A percentile compares a stretch with the other conserved stretches of the same genome.
Conservation (phyloP, 2,888 invertebrate species). For the Pristionchus japonicus region DNA sequence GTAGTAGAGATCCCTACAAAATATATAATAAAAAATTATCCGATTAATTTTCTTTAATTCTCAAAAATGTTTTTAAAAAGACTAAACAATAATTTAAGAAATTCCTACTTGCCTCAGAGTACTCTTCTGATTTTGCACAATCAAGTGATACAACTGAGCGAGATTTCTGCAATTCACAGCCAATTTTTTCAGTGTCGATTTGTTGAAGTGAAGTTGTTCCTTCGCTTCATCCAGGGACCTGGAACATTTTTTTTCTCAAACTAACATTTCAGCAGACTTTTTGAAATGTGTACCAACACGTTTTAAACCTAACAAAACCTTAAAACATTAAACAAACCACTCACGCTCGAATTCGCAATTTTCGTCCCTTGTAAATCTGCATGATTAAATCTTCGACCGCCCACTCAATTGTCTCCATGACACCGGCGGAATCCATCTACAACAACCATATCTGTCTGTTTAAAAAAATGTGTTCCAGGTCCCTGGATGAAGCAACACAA, state of each 20-base stretch:
- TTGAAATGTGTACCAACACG: background rate
- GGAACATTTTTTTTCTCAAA: background rate
- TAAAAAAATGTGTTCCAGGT: too few species aligned
- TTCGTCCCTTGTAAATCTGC: background rate
- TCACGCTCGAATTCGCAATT: background rate
- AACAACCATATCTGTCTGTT: too few species aligned
- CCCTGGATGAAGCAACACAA: too few species aligned
- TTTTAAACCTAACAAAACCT: background rate
- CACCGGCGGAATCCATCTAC: too few species aligned
- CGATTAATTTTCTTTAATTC: too few species aligned
- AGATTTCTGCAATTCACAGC: slow-evolving; percentile 54
- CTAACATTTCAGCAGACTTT: too few species aligned
- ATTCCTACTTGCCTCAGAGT: slow-evolving; percentile 17
- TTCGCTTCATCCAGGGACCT: slow-evolving; percentile 49
- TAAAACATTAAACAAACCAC: too few species aligned
- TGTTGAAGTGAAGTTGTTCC: slow-evolving; percentile 41
- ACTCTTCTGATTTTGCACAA: slow-evolving; percentile 41
- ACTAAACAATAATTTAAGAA: too few species aligned
- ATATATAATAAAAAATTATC: too few species aligned
- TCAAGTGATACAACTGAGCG: slow-evolving; percentile 55
- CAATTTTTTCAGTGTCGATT: slow-evolving; percentile 47
- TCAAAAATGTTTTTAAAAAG: too few species aligned
- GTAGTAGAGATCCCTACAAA: slow-evolving; percentile 66
- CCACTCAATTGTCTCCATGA: slow-evolving; percentile 18
- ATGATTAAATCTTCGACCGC: background rate